phyloP scores from a whole-genome alignment of 2,888 invertebrate species.

The Pilophorus perplexus region DNA sequence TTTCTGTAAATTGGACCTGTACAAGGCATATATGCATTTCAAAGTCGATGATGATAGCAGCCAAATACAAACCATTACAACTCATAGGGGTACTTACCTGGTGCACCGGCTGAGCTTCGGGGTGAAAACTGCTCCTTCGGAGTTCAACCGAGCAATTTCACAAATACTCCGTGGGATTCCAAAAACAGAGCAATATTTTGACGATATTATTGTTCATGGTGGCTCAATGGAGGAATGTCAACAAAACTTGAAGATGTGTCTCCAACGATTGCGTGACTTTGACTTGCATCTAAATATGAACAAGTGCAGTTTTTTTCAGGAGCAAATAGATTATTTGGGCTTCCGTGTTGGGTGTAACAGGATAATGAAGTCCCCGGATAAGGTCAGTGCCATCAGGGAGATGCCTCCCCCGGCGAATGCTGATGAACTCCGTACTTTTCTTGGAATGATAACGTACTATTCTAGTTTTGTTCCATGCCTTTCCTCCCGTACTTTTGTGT shows the following conservation, averaged over 20 bases:
- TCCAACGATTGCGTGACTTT: neutral
- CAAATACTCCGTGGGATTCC: neutral
- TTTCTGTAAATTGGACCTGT: conserved; percentile 46
- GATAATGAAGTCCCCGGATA: conserved; percentile 36
- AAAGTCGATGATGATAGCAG: conserved; percentile 42
- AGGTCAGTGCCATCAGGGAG: conserved; percentile 30
- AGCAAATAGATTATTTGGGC: conserved; percentile 21
- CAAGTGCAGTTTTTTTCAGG: conserved; percentile 27
- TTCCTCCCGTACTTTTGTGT: conserved; percentile 43
- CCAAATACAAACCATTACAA: conserved; percentile 40
- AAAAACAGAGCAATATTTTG: conserved; percentile 5
- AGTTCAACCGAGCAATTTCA: conserved; percentile 22
- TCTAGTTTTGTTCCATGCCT: conserved; percentile 26
- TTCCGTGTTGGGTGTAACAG: conserved; percentile 28
- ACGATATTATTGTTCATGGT: conserved; percentile 31
- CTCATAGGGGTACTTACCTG: conserved; percentile 40
- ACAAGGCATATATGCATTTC: conserved; percentile 47
- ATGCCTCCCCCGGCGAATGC: conserved; percentile 36
- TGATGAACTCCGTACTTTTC: conserved; percentile 33
- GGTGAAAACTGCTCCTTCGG: conserved; percentile 25
- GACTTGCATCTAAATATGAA: conserved; percentile 29
- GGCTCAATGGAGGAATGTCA: conserved; percentile 13
- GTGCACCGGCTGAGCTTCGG: conserved; percentile 30
- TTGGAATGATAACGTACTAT: conserved; percentile 34
- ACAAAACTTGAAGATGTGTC: neutral